Evolutionary conservation across 2,797 vertebrate species (phyloP).

Genomic region (Choloepus didactylus): DNA sequence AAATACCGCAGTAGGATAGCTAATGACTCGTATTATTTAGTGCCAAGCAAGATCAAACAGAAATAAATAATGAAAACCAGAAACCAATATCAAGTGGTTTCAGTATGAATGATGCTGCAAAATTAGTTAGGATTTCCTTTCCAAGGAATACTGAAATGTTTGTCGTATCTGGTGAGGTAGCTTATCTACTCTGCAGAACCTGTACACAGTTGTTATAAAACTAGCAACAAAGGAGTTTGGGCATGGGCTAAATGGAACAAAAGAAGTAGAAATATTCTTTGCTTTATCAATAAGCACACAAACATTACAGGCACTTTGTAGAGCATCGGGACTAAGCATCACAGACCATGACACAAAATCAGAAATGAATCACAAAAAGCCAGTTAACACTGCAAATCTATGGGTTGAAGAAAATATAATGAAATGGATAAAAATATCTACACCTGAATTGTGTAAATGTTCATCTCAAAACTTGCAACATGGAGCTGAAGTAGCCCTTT

Average conservation of each 20-base stretch:
- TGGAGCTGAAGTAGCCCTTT: background rate
- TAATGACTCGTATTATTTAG: background rate
- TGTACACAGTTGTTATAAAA: background rate
- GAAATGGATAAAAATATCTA: background rate
- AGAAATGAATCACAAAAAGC: background rate
- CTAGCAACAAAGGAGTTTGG: background rate
- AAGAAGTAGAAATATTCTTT: background rate
- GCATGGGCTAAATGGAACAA: background rate
- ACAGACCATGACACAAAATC: background rate
- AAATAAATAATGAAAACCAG: background rate
- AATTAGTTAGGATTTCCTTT: background rate
- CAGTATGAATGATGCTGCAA: background rate
- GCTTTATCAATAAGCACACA: background rate
- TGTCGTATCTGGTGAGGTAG: background rate
- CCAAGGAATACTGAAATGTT: background rate
- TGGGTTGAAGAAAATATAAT: background rate
- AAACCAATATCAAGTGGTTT: background rate
- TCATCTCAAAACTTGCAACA: background rate
- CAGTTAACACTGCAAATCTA: background rate
- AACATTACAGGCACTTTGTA: background rate
- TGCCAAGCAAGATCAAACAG: constrained; percentile 29
- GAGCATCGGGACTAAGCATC: background rate
- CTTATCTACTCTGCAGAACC: background rate
- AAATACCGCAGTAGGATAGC: background rate
- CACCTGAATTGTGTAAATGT: background rate